Evolutionary conservation across 2,113 vertebrate species (phyloP).

Genomic region (Pelmatolapia mariae): DNA sequence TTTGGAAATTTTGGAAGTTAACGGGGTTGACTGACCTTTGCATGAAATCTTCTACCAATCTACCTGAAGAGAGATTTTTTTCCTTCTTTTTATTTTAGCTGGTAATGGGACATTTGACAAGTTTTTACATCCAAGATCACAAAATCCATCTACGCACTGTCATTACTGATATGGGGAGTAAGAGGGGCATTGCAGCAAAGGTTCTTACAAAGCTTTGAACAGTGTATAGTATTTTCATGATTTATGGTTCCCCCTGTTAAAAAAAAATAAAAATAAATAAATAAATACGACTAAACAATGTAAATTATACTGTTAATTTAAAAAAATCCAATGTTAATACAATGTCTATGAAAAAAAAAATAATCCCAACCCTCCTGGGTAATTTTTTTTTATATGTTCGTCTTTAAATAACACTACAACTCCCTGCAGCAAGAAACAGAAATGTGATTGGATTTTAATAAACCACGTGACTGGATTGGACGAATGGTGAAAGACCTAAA

Average conservation of each 20-base stretch:
- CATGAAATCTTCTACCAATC: neutral
- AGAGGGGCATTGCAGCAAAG: neutral
- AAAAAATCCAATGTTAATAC: neutral
- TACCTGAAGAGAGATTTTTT: neutral
- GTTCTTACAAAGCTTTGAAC: neutral
- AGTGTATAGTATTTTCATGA: neutral
- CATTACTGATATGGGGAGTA: neutral
- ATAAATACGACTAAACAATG: neutral
- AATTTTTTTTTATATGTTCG: neutral
- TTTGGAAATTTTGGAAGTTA: neutral
- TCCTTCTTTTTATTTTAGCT: rapidly evolving
- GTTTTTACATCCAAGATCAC: neutral
- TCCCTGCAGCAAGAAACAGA: neutral
- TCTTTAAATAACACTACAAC: slow-evolving; percentile 27
- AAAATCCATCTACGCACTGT: neutral
- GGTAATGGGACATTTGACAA: neutral
- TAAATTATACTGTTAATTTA: neutral
- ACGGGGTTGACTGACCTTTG: neutral
- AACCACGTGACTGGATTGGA: neutral
- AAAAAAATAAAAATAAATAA: neutral
- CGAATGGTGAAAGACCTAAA: slow-evolving; percentile 20
- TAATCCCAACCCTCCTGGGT: neutral
- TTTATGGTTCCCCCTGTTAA: neutral
- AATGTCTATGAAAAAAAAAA: neutral
- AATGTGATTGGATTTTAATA: slow-evolving; percentile 10